Evolutionary conservation across 2,113 vertebrate genomes (phyloP).

Genomic region (Cnemophilus loriae): DNA sequence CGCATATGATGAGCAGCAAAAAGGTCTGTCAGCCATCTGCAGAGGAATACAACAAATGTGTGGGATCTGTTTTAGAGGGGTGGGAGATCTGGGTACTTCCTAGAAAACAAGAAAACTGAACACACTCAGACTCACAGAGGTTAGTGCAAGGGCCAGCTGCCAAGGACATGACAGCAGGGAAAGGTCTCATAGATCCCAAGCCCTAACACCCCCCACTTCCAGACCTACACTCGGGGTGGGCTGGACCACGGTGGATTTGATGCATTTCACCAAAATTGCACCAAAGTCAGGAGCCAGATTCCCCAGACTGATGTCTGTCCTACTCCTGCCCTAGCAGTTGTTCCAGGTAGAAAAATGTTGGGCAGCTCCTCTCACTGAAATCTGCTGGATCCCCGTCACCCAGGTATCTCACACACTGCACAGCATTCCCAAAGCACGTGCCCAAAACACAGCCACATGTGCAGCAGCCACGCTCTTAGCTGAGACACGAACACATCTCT

Average conservation of each 20-base stretch:
- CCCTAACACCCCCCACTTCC: background rate
- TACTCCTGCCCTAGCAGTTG: background rate
- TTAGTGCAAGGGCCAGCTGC: background rate
- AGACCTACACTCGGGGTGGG: no score
- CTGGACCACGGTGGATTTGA: background rate
- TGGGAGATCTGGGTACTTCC: background rate
- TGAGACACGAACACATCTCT: accelerated
- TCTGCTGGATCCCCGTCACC: background rate
- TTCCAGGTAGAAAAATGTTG: accelerated
- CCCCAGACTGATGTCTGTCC: background rate
- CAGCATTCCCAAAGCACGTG: background rate
- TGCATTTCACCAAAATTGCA: background rate
- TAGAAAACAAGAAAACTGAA: background rate
- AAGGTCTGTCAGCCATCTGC: constrained; percentile 11
- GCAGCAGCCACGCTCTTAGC: accelerated
- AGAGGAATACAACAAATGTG: background rate
- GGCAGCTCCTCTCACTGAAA: background rate
- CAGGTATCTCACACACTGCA: background rate
- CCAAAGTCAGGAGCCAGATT: background rate
- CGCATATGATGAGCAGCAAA: background rate
- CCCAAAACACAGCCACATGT: accelerated
- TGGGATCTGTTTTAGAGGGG: background rate
- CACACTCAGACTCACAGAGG: background rate
- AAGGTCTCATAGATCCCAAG: background rate
- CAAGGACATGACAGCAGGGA: background rate